Conservation (phyloP, 2,113 vertebrate genomes). For the Psittacula cyanocephala region DNA sequence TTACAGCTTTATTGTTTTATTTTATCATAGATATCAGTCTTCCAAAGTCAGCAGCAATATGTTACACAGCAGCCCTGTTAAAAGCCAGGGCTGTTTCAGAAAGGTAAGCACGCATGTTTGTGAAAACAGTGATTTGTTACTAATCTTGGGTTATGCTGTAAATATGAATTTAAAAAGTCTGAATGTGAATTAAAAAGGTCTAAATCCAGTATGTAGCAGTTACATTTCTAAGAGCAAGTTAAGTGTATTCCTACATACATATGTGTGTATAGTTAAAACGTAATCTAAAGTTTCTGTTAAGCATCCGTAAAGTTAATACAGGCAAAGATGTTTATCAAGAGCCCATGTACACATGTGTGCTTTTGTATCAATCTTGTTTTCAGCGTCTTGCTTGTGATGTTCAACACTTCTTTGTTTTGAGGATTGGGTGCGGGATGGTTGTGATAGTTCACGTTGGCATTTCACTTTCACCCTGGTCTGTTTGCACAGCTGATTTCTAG, state of each 20-base stretch:
- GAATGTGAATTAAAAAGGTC: not conserved
- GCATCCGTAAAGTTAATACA: not conserved
- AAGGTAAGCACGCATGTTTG: conserved; percentile 80
- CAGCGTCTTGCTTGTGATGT: not conserved
- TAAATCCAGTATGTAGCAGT: not conserved
- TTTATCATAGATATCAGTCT: conserved; percentile 91
- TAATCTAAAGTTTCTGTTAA: not conserved
- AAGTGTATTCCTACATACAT: not conserved
- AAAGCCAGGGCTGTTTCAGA: conserved; percentile 99
- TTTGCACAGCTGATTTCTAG: not conserved
- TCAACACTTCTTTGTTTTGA: not conserved
- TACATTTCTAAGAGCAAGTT: not conserved
- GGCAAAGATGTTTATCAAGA: not conserved
- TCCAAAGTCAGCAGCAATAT: conserved; percentile 98
- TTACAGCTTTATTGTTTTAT: conserved; percentile 32
- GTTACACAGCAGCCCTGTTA: conserved; percentile 97
- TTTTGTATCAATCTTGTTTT: not conserved
- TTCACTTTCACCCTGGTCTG: not conserved
- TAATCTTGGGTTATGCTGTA: not conserved
- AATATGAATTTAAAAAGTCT: not conserved
- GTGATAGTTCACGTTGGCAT: not conserved
- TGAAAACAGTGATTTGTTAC: not conserved
- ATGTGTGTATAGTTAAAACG: not conserved
- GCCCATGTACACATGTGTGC: accelerated
- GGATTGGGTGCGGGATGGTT: not conserved